phyloP scores from a whole-genome alignment of 2,797 vertebrate species.

The Bradypodion pumilum region DNA sequence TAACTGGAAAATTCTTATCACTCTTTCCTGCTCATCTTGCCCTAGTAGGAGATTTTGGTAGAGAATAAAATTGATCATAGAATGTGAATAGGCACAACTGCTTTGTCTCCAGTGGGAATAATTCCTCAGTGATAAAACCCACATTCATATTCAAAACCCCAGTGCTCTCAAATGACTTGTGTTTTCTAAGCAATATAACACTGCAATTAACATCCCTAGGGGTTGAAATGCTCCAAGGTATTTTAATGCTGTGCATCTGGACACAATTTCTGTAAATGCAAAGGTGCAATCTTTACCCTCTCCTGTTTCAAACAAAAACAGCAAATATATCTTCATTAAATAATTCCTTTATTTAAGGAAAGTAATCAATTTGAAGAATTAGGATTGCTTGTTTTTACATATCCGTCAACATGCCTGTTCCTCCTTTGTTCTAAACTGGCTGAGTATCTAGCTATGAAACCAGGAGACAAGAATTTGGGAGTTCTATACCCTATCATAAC shows the following conservation, averaged over 20 bases:
- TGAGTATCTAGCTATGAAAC: no score
- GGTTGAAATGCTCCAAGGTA: background rate
- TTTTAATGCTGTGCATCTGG: background rate
- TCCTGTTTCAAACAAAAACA: background rate
- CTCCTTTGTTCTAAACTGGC: no score
- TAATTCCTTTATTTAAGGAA: background rate
- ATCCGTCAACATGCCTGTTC: no score
- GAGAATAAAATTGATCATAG: background rate
- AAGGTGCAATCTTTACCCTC: background rate
- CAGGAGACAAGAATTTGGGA: no score
- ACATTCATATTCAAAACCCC: background rate
- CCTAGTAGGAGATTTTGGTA: background rate
- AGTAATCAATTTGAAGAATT: no score
- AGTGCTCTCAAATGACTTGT: background rate
- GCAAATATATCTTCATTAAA: slow-evolving; percentile 15
- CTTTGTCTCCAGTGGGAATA: background rate
- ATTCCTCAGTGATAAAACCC: background rate
- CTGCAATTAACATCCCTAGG: background rate
- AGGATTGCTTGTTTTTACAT: no score
- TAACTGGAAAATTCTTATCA: background rate
- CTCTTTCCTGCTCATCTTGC: no score
- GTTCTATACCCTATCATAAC: no score
- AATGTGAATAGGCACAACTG: background rate
- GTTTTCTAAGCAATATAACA: background rate
- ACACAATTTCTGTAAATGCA: background rate